phyloP scores from a whole-genome alignment of 2,888 invertebrate species.

The Notodonta ziczac region DNA sequence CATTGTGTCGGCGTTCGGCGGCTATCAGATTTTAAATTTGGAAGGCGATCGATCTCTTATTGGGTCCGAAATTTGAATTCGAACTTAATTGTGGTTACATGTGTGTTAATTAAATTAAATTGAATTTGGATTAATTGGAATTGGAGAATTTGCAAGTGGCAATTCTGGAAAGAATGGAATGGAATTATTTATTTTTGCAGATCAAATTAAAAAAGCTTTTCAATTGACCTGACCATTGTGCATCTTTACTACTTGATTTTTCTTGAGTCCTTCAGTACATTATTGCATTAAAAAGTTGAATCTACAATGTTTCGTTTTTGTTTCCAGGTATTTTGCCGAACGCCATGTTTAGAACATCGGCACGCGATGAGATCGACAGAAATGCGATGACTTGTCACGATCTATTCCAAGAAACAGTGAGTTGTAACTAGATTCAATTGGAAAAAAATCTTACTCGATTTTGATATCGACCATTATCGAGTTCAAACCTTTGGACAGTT shows the following conservation, averaged over 20 bases:
- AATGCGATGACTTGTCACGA: conserved; percentile 53
- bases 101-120: conserved; percentile 53
- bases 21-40: conserved; percentile 80
- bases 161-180: not conserved
- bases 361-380: conserved; percentile 42
- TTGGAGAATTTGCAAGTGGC: not conserved
- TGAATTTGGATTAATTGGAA: conserved; percentile 5
- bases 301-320: conserved; percentile 42
- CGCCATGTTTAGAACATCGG: conserved; percentile 50
- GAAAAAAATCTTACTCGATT: conserved; percentile 14
- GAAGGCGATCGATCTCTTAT: conserved; percentile 76
- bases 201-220: too few species aligned
- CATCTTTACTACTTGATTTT: too few species aligned
- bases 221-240: too few species aligned
- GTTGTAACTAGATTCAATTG: conserved; percentile 47
- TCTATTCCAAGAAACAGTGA: conserved; percentile 57
- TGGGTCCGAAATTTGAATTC: conserved; percentile 65
- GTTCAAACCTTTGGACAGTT: not conserved
- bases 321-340: conserved; percentile 65
- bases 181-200: not conserved
- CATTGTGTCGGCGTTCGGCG: conserved; percentile 73
- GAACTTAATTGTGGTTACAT: conserved; percentile 55
- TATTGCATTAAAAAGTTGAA: conserved; percentile 1
- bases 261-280: not conserved
- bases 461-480: not conserved